A percentile compares a stretch with the other conserved stretches of the same genome.
Evolutionary conservation across 2,113 vertebrate genomes (phyloP).

Genomic region (Puntigrus tetrazona): DNA sequence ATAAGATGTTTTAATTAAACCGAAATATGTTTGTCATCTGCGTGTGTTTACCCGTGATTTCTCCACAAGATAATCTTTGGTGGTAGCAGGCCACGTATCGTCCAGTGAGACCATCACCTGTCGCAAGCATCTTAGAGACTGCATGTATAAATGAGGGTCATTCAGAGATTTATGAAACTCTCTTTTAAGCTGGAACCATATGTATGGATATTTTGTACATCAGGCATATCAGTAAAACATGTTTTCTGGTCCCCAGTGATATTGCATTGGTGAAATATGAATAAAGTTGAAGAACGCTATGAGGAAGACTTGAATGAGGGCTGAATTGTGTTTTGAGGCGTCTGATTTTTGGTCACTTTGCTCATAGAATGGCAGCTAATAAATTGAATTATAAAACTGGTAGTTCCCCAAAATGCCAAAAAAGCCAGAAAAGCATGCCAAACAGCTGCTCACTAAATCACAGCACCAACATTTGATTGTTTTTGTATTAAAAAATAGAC

Average conservation of each 20-base stretch:
- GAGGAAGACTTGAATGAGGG: background rate
- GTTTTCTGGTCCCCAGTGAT: background rate
- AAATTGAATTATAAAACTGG: background rate
- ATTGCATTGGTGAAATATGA: background rate
- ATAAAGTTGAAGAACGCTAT: background rate
- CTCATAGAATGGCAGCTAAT: background rate
- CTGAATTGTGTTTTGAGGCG: background rate
- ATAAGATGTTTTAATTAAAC: constrained; percentile 9
- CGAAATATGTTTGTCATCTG: background rate
- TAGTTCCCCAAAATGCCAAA: background rate
- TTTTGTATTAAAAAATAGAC: background rate
- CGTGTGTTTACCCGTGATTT: background rate
- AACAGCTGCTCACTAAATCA: background rate
- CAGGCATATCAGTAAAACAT: background rate
- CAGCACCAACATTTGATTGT: background rate
- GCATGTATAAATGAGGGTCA: background rate
- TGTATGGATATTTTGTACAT: background rate
- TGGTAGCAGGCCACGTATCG: background rate
- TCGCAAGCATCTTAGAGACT: background rate
- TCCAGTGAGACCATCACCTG: background rate
- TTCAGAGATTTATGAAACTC: constrained; percentile 27
- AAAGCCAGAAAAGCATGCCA: background rate
- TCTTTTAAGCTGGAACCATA: background rate
- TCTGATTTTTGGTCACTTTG: background rate
- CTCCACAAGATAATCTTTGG: background rate